Evolutionary conservation across 2,888 invertebrate genomes (phyloP), one percentile per base, ranked within the genome.

Genomic region (Hemithea aestivaria): DNA sequence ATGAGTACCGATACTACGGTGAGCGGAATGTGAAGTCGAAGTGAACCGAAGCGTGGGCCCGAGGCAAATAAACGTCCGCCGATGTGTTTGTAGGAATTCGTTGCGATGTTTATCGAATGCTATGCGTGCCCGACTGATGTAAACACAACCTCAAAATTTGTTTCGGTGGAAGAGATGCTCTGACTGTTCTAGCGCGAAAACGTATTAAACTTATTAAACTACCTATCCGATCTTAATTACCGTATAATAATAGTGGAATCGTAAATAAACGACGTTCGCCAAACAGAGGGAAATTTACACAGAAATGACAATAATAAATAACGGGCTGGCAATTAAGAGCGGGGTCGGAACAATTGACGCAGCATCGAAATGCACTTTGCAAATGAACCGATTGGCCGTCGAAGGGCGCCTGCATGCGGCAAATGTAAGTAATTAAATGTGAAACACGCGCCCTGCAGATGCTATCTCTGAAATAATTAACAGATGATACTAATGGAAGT

Each of bases 291-390:
- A 69, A 73, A 73, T 73, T 69, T 68, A 62, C 62, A 68, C 72
- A 69, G 70, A 67, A 79, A 76, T 73, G 72, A 70, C 76, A 77
- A 80, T 79, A 78, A 82, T 81, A 80, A 80, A 81, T 81, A 81
- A 80, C 68, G 70, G 64, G 59, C 57, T 59, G 66, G 73, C 83
- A 83, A 87, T 85, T 83, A 83, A 81, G 70, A 66, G 58, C 67
- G 60, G 77, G 75, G 77, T 72, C 72, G 73, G 71, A 66, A 79
- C 79, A 77, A 80, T 81, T 66, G 76, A 66, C 60, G 53, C 67
- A 67, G 80, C 82, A 85, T 84, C 73, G 82, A 84, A 84, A 82
- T 85, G 85, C 84, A 87, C 85, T 85, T 83, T 80, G 82, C 82
- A 85, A 85, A 85, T 85, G 83, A 85, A 81, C 76, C 74, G 70